Conservation (phyloP, 1,140 invertebrate species). For the Schmidtea mediterranea region DNA sequence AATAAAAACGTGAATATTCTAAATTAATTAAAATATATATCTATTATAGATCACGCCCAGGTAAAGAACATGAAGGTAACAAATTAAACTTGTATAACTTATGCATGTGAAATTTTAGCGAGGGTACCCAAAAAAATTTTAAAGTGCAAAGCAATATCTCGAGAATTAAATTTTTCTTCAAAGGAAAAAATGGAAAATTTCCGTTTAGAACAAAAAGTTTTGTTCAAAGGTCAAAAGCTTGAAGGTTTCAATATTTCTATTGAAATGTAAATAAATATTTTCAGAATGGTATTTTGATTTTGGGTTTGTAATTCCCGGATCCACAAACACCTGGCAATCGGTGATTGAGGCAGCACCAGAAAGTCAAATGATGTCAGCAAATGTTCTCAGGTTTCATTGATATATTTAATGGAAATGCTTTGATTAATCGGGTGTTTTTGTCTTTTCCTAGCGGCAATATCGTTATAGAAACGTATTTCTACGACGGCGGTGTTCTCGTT, state of each 20-base stretch:
- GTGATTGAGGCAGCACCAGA: conserved; percentile 90
- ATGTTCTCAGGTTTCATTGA: no score
- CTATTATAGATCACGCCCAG: no score
- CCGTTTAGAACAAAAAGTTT: conserved; percentile 66
- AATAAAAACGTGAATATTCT: no score
- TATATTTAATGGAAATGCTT: no score
- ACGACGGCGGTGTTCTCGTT: conserved; percentile 71
- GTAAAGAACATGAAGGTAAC: no score
- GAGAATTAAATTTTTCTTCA: conserved; percentile 95
- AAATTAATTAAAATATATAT: no score
- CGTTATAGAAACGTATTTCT: conserved; percentile 93
- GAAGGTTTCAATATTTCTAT: conserved; percentile 27
- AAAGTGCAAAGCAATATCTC: conserved; percentile 69
- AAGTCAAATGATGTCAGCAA: conserved; percentile 98
- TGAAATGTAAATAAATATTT: conserved; percentile 48
- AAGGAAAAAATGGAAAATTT: conserved; percentile 82
- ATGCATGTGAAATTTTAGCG: conserved; percentile 31
- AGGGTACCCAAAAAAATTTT: conserved; percentile 79
- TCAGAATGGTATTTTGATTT: conserved; percentile 94
- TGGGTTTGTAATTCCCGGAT: conserved; percentile 90
- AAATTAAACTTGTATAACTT: no score
- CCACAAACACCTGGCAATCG: conserved; percentile 96
- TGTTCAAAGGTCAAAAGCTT: conserved; percentile 39
- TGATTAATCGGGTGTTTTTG: no score
- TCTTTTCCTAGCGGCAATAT: no score